These are phyloP conservation scores for Venustaconcha ellipsiformis DNA, from an alignment of 1,140 invertebrate genomes.

Conservation along the genomic window DNA sequence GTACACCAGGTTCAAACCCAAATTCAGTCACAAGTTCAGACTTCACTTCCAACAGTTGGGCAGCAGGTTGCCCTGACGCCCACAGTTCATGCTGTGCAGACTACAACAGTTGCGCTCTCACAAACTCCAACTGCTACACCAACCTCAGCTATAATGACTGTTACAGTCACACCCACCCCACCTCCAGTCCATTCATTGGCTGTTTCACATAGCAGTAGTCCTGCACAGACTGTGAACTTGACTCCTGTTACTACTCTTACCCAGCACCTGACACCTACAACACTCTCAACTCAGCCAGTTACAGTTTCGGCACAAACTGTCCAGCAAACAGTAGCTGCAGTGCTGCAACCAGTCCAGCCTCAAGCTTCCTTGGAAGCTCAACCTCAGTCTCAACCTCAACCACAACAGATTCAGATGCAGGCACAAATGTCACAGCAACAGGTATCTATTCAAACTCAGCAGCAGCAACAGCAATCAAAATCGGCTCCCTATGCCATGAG, in stretches of 20 bases:
- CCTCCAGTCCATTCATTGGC: no score
- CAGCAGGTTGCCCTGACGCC: slow-evolving; percentile 19
- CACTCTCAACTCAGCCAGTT: slow-evolving; percentile 3
- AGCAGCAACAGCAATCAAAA: slow-evolving; percentile 8
- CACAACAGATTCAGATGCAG: slow-evolving; percentile 32
- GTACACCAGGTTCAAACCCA: slow-evolving; percentile 31
- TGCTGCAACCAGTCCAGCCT: slow-evolving; percentile 29
- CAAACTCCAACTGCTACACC: slow-evolving; percentile 13
- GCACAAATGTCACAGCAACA: slow-evolving; percentile 4
- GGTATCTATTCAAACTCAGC: slow-evolving; percentile 3
- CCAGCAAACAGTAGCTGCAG: slow-evolving; percentile 24
- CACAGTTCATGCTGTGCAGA: background rate
- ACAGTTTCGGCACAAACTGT: slow-evolving; percentile 20
- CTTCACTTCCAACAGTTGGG: slow-evolving; percentile 4
- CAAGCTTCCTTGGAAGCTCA: slow-evolving; percentile 23
- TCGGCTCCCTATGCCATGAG: slow-evolving; percentile 17
- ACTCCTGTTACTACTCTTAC: slow-evolving; percentile 36
- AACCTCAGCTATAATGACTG: slow-evolving; percentile 21
- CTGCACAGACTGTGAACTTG: background rate
- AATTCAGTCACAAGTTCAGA: slow-evolving; percentile 16
- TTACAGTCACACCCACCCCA: slow-evolving; percentile 32
- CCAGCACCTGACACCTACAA: slow-evolving; percentile 29
- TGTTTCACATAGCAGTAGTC: background rate
- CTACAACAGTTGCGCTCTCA: background rate
- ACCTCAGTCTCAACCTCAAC: slow-evolving; percentile 27